Base-by-base conservation (phyloP, 2,797 vertebrate genomes). In the Mareca strepera region DNA sequence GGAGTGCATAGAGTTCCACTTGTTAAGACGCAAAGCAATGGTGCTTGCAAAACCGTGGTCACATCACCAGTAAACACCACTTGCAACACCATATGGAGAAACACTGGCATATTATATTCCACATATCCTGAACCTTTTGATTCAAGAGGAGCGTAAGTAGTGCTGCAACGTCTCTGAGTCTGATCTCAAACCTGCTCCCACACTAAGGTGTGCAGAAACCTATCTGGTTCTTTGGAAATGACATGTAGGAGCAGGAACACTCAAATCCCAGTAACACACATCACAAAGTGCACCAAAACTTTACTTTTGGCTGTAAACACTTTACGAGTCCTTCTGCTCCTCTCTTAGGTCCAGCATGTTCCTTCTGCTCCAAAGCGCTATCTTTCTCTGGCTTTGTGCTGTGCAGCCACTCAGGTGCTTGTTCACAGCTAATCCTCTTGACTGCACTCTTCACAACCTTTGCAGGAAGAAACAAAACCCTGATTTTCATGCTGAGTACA, bases 1-100 rank as follows among this genome's bases (percentile, higher is more conserved):
- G 67, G 82, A 93, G 94, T 93, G 70, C 91, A 69, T 70, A 62
- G 35, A 7, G 55, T 93, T 82, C 86, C 48, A 5, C 14, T 90
- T 69, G 59, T 39, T 86, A 76, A 73, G 83, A 46, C 52, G 86
- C 86, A 73, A 82, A 88, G 60, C 74, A 79, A 37, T 8, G 15
- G 50, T 76, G 46, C 11, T 13, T 68, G 62, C 69, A 72, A 86
- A 83, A 29, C 21, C 44, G 33, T 4, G 2, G 29, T 53, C 82
- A 44, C n/a, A 33, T 8, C 1, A 4, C 33, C 1, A 3, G n/a
- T 50, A 37, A 73, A 67, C 66, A 62, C 20, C 52, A 43, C 44
- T 59, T 83, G 41, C 82, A 43, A 8, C 21, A 33, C 25, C 9
- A 0, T 3, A 28, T 29, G 31, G 59, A 69, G 63, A 39, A 63